Conservation (phyloP, 92 coral and sea anemone species). For the Umimayanthus kanabou region DNA sequence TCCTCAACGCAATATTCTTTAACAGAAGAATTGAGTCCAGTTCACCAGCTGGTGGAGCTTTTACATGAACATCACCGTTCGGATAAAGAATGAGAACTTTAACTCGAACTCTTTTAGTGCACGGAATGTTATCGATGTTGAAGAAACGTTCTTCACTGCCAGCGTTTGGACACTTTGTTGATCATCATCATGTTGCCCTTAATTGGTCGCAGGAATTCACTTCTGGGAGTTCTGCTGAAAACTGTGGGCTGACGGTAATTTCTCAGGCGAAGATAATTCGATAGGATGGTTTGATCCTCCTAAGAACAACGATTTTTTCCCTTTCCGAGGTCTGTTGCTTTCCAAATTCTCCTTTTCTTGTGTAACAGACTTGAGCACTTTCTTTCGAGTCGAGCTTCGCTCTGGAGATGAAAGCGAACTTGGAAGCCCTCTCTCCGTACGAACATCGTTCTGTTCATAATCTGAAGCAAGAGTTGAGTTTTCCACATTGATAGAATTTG, state of each 20-base stretch:
- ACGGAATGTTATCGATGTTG: slow-evolving; percentile 19
- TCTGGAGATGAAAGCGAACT: neutral
- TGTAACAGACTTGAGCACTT: neutral
- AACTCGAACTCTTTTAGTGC: neutral
- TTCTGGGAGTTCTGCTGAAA: neutral
- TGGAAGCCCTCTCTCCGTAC: neutral
- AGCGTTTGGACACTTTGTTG: no score
- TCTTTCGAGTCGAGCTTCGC: neutral
- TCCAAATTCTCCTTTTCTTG: neutral
- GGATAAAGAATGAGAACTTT: slow-evolving; percentile 22
- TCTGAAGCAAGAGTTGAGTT: neutral
- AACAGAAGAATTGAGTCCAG: slow-evolving; percentile 6
- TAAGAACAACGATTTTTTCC: neutral
- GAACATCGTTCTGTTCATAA: neutral
- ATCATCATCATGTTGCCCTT: no score
- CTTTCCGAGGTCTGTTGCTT: no score
- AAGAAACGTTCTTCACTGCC: neutral
- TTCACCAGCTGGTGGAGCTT: slow-evolving; percentile 8
- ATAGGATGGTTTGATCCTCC: neutral
- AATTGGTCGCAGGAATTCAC: neutral
- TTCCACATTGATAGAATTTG: neutral
- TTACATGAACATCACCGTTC: slow-evolving; percentile 5
- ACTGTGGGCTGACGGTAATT: neutral
- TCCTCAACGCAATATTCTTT: slow-evolving; percentile 22
- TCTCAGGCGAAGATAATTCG: neutral